Percentiles rank a stretch among this genome's conserved stretches.
Evolutionary conservation across 2,113 vertebrate genomes (phyloP).

Genomic region (Gymnorhina tibicen): DNA sequence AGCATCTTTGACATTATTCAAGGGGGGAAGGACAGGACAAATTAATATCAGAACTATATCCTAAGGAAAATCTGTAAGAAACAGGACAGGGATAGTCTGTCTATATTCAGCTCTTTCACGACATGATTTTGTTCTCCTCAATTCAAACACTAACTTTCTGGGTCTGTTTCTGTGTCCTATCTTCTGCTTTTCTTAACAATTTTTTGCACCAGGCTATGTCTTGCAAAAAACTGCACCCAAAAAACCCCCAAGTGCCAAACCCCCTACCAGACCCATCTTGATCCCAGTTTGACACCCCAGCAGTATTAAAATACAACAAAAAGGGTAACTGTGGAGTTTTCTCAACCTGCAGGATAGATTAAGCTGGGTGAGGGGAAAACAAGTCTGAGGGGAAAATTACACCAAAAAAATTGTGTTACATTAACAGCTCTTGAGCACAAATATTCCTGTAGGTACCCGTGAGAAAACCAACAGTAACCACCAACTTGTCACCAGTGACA

Average conservation of each 20-base stretch:
- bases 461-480: neutral
- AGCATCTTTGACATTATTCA: neutral
- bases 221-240: neutral
- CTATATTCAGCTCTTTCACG: neutral
- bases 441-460: neutral
- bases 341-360: neutral
- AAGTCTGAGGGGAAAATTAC: neutral
- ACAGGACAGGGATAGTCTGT: neutral
- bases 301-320: neutral
- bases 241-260: accelerated
- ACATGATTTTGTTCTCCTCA: neutral
- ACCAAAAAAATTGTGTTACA: neutral
- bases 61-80: neutral
- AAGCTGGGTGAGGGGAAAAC: neutral
- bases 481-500: neutral
- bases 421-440: neutral
- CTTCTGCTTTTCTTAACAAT: neutral
- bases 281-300: neutral
- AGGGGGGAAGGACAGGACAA: neutral
- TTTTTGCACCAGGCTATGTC: neutral
- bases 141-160: neutral
- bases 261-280: neutral
- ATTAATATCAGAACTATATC: neutral
- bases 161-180: neutral
- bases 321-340: neutral